Evolutionary conservation across 1,140 invertebrate genomes (phyloP).

Genomic region (Eriosoma lanigerum): DNA sequence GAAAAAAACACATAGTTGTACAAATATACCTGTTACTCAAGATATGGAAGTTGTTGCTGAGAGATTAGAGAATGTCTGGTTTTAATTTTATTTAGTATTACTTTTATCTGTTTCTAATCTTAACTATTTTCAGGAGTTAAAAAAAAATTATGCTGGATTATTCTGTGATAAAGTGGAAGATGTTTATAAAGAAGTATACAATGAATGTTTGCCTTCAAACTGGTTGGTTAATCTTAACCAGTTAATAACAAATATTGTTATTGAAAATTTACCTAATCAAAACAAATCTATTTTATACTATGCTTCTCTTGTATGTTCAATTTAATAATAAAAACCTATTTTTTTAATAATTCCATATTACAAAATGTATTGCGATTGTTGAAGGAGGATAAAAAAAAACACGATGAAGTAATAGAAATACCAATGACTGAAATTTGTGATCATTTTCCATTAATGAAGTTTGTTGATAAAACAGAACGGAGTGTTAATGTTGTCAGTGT

Average conservation of each 20-base stretch:
- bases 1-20: background rate
- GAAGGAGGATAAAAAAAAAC: background rate
- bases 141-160: constrained; percentile 39
- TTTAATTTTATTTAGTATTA: background rate
- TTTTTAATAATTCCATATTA: background rate
- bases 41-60: constrained; percentile 17
- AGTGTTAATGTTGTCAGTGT: background rate
- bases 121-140: constrained; percentile 9
- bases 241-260: constrained; percentile 7
- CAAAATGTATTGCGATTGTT: background rate
- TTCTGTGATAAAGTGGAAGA: constrained; percentile 38
- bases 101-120: background rate
- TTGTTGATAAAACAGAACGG: constrained; percentile 26
- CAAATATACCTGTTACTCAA: background rate
- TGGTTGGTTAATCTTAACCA: background rate
- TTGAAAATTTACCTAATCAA: constrained; percentile 34
- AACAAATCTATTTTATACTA: constrained; percentile 43
- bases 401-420: background rate
- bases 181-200: constrained; percentile 39
- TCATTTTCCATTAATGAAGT: constrained; percentile 9
- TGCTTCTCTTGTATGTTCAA: background rate
- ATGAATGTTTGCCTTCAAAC: constrained; percentile 7
- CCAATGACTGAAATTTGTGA: background rate
- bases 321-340: too few relatives aligned
- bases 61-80: constrained; percentile 22